A percentile compares a stretch with the other conserved stretches of the same genome.
These are phyloP conservation scores for Falco novaeseelandiae DNA, from an alignment of 2,797 vertebrate species.

Conservation along the genomic window DNA sequence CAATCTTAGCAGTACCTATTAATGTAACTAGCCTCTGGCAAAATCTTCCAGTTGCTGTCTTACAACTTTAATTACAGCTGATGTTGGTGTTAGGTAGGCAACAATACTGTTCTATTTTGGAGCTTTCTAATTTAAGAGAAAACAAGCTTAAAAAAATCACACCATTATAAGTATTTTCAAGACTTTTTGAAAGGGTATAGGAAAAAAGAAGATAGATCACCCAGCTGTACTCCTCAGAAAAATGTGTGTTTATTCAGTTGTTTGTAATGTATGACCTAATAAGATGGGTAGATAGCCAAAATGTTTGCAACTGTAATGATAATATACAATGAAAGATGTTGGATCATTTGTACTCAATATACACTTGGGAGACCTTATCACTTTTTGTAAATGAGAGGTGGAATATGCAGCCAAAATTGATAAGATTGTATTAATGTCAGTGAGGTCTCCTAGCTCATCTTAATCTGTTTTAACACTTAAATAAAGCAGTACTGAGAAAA, in stretches of 20 bases:
- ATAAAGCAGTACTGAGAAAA: not conserved
- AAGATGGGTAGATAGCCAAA: not conserved
- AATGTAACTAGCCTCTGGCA: not conserved
- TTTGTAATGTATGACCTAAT: not conserved
- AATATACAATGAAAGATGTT: not conserved
- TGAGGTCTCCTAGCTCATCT: not conserved
- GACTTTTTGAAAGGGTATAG: not conserved
- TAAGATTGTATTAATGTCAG: not conserved
- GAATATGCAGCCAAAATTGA: not conserved
- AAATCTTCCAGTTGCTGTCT: slow-evolving; percentile 20
- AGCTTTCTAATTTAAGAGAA: not conserved
- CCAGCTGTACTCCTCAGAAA: not conserved
- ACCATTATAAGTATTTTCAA: not conserved
- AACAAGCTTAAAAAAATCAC: not conserved
- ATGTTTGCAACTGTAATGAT: not conserved
- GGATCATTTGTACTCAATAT: not conserved
- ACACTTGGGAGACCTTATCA: not conserved
- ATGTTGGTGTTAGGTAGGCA: not conserved
- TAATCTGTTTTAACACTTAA: not conserved
- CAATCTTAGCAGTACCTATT: slow-evolving; percentile 4
- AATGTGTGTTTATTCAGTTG: not conserved
- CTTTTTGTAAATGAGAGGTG: not conserved
- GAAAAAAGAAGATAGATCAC: not conserved
- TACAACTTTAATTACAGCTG: not conserved
- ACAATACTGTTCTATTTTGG: not conserved